phyloP scores from a whole-genome alignment of 2,888 invertebrate species.

The Tridacna crocea region DNA sequence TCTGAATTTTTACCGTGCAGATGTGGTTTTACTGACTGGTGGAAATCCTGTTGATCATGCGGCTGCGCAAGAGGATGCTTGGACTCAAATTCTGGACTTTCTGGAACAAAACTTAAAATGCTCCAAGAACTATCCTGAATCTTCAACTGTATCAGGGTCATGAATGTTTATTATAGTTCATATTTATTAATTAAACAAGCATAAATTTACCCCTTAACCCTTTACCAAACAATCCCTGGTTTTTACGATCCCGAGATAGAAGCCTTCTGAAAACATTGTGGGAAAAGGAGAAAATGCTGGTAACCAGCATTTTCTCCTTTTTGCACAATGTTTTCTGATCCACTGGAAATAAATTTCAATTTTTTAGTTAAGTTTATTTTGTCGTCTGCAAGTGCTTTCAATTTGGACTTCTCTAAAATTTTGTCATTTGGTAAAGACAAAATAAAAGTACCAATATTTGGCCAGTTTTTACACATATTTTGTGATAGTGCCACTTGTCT shows the following conservation, averaged over 20 bases:
- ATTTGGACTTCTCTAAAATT: no score
- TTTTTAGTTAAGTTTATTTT: no score
- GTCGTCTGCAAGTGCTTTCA: no score
- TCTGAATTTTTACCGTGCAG: constrained; percentile 14
- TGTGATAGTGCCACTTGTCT: no score
- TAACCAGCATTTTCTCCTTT: not conserved
- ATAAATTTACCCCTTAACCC: not conserved
- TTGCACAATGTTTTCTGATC: not conserved
- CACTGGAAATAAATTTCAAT: no score
- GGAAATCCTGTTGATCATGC: constrained; percentile 44
- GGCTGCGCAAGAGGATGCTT: constrained; percentile 49
- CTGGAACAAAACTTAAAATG: constrained; percentile 11
- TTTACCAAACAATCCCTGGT: no score
- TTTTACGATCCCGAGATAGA: no score
- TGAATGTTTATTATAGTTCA: not conserved
- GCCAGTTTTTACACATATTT: no score
- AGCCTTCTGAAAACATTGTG: no score
- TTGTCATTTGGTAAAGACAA: no score
- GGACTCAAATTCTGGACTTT: constrained; percentile 42
- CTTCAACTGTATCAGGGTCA: not conserved
- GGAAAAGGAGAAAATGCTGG: not conserved
- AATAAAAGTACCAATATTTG: no score
- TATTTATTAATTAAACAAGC: not conserved
- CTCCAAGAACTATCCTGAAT: not conserved
- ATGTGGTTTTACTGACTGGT: constrained; percentile 32